Evolutionary conservation across 2,888 invertebrate genomes (phyloP).

Genomic region (Lepidocyrtoides sp.): DNA sequence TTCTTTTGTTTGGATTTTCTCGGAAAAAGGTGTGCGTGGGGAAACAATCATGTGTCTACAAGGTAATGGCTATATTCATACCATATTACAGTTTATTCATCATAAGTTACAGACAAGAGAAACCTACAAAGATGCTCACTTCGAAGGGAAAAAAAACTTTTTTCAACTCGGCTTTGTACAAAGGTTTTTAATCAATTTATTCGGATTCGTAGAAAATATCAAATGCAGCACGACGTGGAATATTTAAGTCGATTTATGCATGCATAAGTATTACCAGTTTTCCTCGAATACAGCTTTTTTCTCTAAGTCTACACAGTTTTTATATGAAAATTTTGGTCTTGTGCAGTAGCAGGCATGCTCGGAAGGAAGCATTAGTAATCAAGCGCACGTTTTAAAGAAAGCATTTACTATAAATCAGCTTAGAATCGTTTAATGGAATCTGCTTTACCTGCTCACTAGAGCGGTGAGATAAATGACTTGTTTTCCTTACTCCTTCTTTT

Average conservation of each 20-base stretch:
- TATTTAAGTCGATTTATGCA: no score
- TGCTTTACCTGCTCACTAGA: slow-evolving; percentile 65
- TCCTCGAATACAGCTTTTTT: no score
- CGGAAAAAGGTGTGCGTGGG: neutral
- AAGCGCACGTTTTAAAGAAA: slow-evolving; percentile 40
- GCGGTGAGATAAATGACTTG: slow-evolving; percentile 65
- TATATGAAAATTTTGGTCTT: no score
- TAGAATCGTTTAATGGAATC: slow-evolving; percentile 48
- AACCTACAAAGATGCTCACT: no score
- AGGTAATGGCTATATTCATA: no score
- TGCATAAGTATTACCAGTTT: no score
- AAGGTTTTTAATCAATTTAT: slow-evolving; percentile 1
- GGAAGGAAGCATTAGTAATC: slow-evolving; percentile 41
- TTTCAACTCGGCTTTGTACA: no score
- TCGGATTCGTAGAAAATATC: neutral
- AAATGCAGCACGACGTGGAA: neutral
- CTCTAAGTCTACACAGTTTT: no score
- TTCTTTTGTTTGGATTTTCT: neutral
- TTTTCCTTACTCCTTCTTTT: slow-evolving; percentile 18
- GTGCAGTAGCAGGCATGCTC: no score
- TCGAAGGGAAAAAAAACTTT: no score
- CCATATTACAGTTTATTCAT: no score
- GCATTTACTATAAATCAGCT: slow-evolving; percentile 61
- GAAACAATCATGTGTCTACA: neutral
- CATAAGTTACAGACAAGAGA: no score